Evolutionary conservation across 1,140 invertebrate genomes (phyloP).

Genomic region (Sitophilus oryzae): DNA sequence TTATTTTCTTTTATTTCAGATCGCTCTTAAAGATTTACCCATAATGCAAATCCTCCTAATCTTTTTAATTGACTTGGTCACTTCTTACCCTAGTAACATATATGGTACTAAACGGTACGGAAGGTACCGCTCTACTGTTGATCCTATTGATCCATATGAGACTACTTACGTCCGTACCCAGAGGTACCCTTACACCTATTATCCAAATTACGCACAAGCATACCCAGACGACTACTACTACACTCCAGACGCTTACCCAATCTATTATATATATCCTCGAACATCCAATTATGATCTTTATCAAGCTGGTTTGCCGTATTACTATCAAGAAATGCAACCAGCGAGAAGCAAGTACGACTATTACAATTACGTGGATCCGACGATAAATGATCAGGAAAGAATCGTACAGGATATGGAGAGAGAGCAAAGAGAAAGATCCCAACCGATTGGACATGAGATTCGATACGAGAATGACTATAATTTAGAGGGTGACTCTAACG

Average conservation of each 20-base stretch:
- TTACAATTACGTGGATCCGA: slow-evolving; percentile 46
- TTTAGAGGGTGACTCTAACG: slow-evolving; percentile 38
- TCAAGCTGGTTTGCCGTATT: slow-evolving; percentile 44
- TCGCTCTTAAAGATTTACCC: slow-evolving; percentile 32
- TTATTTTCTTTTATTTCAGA: slow-evolving; percentile 39
- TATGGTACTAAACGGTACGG: slow-evolving; percentile 47
- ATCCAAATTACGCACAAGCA: slow-evolving; percentile 48
- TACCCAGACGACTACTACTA: slow-evolving; percentile 53
- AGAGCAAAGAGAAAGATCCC: slow-evolving; percentile 45
- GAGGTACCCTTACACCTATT: slow-evolving; percentile 42
- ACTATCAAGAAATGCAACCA: slow-evolving; percentile 41
- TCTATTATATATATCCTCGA: slow-evolving; percentile 40
- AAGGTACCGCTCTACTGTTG: slow-evolving; percentile 23
- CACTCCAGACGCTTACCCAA: slow-evolving; percentile 41
- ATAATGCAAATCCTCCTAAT: slow-evolving; percentile 33
- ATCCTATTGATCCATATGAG: slow-evolving; percentile 32
- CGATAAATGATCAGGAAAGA: slow-evolving; percentile 41
- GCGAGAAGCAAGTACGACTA: slow-evolving; percentile 32
- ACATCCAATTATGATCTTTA: slow-evolving; percentile 45
- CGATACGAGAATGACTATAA: slow-evolving; percentile 51
- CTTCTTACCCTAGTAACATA: slow-evolving; percentile 41
- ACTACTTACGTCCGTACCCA: slow-evolving; percentile 42
- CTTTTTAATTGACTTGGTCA: slow-evolving; percentile 39
- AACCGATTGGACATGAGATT: slow-evolving; percentile 57
- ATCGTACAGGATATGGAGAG: slow-evolving; percentile 47